These are phyloP conservation scores for Leptopilina boulardi DNA, from an alignment of 1,140 invertebrate species.

Conservation along the genomic window DNA sequence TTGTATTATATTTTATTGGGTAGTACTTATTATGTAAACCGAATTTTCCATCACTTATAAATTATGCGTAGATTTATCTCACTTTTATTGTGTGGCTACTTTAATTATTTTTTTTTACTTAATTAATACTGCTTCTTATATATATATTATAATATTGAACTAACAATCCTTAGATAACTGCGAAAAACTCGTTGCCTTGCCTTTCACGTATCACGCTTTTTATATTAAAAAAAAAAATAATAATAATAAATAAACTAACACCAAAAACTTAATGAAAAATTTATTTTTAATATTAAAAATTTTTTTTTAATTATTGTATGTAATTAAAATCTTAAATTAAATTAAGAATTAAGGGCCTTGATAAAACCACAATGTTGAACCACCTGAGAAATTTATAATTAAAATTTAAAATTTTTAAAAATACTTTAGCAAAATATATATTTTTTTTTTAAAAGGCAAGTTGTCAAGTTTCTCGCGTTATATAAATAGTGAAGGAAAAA, in stretches of 20 bases:
- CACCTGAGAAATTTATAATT: no score
- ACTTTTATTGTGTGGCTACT: conserved; percentile 2
- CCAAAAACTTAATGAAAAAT: no score
- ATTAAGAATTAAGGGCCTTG: no score
- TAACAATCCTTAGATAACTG: conserved; percentile 12
- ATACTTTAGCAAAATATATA: no score
- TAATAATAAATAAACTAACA: no score
- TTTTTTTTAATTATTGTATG: no score
- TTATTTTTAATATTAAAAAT: no score
- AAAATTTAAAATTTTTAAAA: no score
- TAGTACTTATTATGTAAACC: not conserved
- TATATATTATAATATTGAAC: not conserved
- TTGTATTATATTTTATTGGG: conserved; percentile 15
- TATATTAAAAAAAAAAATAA: not conserved
- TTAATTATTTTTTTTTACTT: conserved; percentile 3
- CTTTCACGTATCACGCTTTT: not conserved
- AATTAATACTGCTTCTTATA: not conserved
- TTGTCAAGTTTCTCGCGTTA: conserved; percentile 28
- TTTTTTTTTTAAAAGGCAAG: conserved; percentile 17
- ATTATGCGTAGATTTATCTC: conserved; percentile 17
- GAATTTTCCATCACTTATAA: not conserved
- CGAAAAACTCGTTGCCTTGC: conserved; percentile 14
- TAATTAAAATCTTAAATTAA: no score
- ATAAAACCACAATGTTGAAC: no score
- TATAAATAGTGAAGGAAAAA: conserved; percentile 7